Percentiles rank a stretch among this genome's conserved stretches.
These are phyloP conservation scores for Zaprionus ghesquierei DNA, from an alignment of 1,140 invertebrate species.

Conservation along the genomic window DNA sequence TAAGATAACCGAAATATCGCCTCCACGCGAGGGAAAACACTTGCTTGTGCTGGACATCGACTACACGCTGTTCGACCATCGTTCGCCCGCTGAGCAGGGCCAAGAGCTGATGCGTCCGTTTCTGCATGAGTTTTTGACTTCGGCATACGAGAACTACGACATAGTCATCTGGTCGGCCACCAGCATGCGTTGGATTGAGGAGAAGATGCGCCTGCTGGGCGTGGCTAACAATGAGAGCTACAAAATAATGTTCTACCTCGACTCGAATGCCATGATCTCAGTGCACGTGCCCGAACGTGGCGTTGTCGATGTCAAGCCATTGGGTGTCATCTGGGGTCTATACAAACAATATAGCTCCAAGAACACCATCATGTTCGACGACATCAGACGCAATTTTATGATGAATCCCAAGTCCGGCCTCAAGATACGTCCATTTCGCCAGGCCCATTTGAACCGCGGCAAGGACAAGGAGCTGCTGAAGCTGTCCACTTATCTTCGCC, in stretches of 20 bases:
- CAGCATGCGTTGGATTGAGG: constrained; percentile 98
- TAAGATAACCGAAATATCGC: constrained; percentile 92
- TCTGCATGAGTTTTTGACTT: constrained; percentile 96
- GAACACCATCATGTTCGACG: constrained; percentile 99
- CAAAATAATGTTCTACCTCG: constrained; percentile 96
- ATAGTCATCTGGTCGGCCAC: constrained; percentile 98
- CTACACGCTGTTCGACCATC: constrained; percentile 98
- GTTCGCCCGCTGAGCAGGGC: constrained; percentile 94
- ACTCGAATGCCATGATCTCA: constrained; percentile 96
- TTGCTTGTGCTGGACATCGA: constrained; percentile 98
- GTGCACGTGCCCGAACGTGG: constrained; percentile 87
- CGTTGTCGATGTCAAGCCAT: constrained; percentile 93
- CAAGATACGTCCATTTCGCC: constrained; percentile 93
- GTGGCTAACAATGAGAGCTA: constrained; percentile 92
- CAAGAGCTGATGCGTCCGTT: constrained; percentile 96
- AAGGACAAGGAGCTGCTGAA: constrained; percentile 93
- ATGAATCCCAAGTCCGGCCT: constrained; percentile 98
- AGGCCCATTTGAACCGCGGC: constrained; percentile 93
- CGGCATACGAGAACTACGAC: constrained; percentile 95
- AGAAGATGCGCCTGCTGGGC: constrained; percentile 97
- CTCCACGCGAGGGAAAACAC: constrained; percentile 92
- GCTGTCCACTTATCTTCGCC: constrained; percentile 92
- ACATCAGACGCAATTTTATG: constrained; percentile 97
- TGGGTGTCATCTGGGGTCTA: constrained; percentile 98
- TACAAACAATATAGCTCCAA: constrained; percentile 93